phyloP scores from a whole-genome alignment of 2,888 invertebrate species.

The Celastrina argiolus region DNA sequence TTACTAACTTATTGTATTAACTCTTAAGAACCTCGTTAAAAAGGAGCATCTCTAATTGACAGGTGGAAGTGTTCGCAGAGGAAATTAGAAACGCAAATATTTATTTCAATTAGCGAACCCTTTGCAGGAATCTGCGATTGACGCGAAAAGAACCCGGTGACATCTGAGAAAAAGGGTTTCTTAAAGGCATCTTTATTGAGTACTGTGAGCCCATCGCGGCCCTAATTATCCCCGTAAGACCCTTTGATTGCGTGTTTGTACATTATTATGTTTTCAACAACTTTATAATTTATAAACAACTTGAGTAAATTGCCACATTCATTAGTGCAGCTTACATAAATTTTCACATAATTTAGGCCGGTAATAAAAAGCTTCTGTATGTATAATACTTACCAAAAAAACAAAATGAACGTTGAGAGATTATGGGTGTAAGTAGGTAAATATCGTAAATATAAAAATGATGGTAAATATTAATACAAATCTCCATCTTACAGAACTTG shows the following conservation, averaged over 20 bases:
- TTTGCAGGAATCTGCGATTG: slow-evolving; percentile 51
- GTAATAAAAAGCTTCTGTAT: background rate
- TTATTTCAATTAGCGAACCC: slow-evolving; percentile 66
- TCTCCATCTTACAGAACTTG: too few relatives aligned
- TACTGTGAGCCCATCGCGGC: slow-evolving; percentile 54
- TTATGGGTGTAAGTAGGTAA: background rate
- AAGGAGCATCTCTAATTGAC: slow-evolving; percentile 38
- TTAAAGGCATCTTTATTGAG: slow-evolving; percentile 55
- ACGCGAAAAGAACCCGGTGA: slow-evolving; percentile 62
- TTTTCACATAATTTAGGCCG: background rate
- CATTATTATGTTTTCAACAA: slow-evolving; percentile 22
- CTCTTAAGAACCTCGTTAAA: slow-evolving; percentile 23
- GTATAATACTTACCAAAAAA: background rate
- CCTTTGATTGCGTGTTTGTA: slow-evolving; percentile 38
- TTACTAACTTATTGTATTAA: background rate
- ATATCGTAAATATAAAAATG: too few relatives aligned
- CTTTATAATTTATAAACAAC: slow-evolving; percentile 1
- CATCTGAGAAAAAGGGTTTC: slow-evolving; percentile 64
- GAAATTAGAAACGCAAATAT: slow-evolving; percentile 66
- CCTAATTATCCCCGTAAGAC: slow-evolving; percentile 57
- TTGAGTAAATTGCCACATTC: background rate
- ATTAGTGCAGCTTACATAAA: background rate
- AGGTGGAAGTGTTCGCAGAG: slow-evolving; percentile 42
- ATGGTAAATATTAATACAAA: too few relatives aligned
- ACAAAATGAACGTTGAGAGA: background rate